phyloP scores from a whole-genome alignment of 2,888 invertebrate genomes.

The Aethes cnicana region DNA sequence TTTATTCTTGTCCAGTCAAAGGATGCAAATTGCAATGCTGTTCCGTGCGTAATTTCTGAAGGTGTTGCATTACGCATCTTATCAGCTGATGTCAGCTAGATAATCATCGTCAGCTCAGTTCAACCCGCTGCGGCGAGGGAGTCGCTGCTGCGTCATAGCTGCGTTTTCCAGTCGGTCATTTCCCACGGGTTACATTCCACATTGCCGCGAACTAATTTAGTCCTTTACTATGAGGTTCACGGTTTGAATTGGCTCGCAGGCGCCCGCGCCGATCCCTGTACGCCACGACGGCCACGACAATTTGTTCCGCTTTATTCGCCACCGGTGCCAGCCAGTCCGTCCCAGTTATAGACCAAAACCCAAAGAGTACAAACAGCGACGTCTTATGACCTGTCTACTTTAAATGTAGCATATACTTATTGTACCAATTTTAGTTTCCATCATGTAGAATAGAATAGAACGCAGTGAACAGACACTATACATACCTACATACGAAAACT shows the following conservation, averaged over 20 bases:
- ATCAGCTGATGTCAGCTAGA: constrained; percentile 16
- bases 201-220: constrained; percentile 26
- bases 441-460: no score
- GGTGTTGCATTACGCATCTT: constrained; percentile 10
- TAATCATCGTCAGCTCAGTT: constrained; percentile 17
- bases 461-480: no score
- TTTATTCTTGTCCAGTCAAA: no score
- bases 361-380: no score
- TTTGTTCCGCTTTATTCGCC: constrained; percentile 62
- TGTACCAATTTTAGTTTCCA: no score
- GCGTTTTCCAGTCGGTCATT: constrained; percentile 37
- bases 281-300: constrained; percentile 46
- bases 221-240: constrained; percentile 39
- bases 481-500: no score
- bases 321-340: constrained; percentile 32
- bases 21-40: no score
- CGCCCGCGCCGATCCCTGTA: constrained; percentile 41
- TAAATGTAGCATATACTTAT: no score
- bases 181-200: constrained; percentile 48
- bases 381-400: no score
- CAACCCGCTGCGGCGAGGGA: constrained; percentile 28
- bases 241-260: constrained; percentile 44
- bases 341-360: no score
- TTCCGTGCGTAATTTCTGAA: no score
- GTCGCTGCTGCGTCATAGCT: constrained; percentile 48